These are phyloP conservation scores for Sebastes iracundus DNA, from an alignment of 2,797 vertebrate genomes.

Conservation along the genomic window DNA sequence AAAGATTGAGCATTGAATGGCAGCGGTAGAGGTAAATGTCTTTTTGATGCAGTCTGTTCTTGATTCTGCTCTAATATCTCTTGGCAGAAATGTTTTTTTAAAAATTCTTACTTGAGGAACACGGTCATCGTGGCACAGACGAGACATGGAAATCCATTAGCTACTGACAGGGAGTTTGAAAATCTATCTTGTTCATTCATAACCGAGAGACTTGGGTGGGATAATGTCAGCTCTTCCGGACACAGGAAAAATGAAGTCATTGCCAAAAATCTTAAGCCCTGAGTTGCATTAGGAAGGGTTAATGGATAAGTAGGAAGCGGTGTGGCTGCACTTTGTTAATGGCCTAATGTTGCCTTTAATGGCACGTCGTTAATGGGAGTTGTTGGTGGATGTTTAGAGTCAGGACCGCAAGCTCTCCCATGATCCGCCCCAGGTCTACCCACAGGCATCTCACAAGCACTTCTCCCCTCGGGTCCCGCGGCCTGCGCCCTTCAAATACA, in stretches of 20 bases:
- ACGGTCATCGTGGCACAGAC: not conserved
- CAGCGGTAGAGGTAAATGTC: not conserved
- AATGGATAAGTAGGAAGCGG: constrained; percentile 72
- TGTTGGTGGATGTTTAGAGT: constrained; percentile 60
- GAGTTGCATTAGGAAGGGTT: constrained; percentile 71
- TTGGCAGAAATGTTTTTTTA: not conserved
- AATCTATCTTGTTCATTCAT: constrained; percentile 31
- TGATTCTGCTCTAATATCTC: constrained; percentile 14
- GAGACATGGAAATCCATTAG: constrained; percentile 28
- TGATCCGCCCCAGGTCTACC: constrained; percentile 54
- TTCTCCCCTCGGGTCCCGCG: constrained; percentile 36
- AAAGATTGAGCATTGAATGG: not conserved
- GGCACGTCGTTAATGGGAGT: constrained; percentile 69
- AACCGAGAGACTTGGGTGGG: constrained; percentile 31
- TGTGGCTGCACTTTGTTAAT: constrained; percentile 77
- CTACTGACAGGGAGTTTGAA: not conserved
- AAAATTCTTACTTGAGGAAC: constrained; percentile 14
- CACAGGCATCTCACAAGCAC: constrained; percentile 54
- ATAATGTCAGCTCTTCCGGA: constrained; percentile 53
- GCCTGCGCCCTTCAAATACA: constrained; percentile 76
- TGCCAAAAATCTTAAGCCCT: constrained; percentile 43
- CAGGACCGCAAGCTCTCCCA: constrained; percentile 41
- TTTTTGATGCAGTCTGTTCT: not conserved
- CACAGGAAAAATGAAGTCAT: constrained; percentile 63
- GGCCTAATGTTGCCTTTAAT: constrained; percentile 79